Conservation (phyloP, 2,113 vertebrate genomes). For the Toxotes jaculatrix region DNA sequence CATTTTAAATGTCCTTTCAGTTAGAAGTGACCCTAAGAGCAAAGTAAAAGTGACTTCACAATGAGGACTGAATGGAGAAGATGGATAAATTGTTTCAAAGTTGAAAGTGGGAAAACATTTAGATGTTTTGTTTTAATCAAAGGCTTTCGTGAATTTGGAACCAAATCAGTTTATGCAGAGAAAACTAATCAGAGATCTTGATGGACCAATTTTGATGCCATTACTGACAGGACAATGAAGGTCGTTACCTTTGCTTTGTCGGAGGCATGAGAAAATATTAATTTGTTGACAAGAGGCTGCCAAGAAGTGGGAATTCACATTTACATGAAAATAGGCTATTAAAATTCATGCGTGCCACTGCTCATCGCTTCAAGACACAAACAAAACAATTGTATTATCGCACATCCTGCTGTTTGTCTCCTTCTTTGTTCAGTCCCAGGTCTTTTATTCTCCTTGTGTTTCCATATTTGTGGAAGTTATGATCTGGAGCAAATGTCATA, state of each 20-base stretch:
- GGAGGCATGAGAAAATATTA: conserved; percentile 59
- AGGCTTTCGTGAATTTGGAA: conserved; percentile 21
- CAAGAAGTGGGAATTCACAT: conserved; percentile 69
- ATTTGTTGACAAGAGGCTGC: conserved; percentile 70
- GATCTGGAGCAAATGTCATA: conserved; percentile 55
- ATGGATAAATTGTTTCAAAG: background rate
- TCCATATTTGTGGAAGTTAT: conserved; percentile 66
- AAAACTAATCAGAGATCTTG: conserved; percentile 36
- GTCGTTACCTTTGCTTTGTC: conserved; percentile 52
- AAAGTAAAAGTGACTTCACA: background rate
- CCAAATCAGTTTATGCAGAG: conserved; percentile 27
- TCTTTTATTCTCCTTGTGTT: conserved; percentile 49
- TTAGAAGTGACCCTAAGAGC: background rate
- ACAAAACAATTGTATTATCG: conserved; percentile 72
- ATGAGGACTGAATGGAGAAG: background rate
- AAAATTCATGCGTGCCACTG: conserved; percentile 68
- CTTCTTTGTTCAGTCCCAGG: conserved; percentile 40
- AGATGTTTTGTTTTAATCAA: background rate
- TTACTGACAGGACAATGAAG: conserved; percentile 53
- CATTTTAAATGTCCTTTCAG: no score
- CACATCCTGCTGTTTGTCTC: conserved; percentile 68
- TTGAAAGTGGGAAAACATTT: conserved; percentile 10
- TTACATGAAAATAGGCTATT: conserved; percentile 79
- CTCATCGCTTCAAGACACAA: conserved; percentile 70
- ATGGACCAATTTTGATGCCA: conserved; percentile 40